phyloP scores from a whole-genome alignment of 2,113 vertebrate genomes.

The Tapirus terrestris region DNA sequence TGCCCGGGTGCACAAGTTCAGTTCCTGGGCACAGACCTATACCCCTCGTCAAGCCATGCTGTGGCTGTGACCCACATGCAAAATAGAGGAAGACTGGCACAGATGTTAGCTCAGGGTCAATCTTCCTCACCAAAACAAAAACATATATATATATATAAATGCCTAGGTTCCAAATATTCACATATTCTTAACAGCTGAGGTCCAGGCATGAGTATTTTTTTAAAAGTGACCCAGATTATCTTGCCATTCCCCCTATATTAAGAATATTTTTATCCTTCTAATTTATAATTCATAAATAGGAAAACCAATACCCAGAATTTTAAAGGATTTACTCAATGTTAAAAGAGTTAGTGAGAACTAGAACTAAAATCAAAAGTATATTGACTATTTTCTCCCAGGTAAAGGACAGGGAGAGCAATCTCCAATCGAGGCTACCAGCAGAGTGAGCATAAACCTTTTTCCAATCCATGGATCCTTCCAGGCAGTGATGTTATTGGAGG shows the following conservation, averaged over 20 bases:
- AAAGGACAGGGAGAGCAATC: neutral
- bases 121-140: no score
- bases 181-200: neutral
- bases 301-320: neutral
- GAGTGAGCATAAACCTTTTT: neutral
- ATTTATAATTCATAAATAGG: constrained; percentile 16
- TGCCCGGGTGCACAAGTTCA: no score
- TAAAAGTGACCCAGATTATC: neutral
- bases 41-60: no score
- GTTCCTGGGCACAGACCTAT: no score
- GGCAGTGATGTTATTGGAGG: neutral
- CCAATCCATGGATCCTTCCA: neutral
- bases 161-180: neutral
- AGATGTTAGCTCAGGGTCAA: no score
- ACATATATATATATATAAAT: neutral
- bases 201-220: neutral
- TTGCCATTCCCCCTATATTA: neutral
- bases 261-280: neutral
- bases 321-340: neutral
- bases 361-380: neutral
- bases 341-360: neutral
- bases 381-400: neutral
- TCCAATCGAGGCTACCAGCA: neutral
- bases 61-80: no score
- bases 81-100: no score